Percentiles rank a stretch among this genome's conserved stretches.
These are phyloP conservation scores for Andrena marginata DNA, from an alignment of 2,888 invertebrate genomes.

Conservation along the genomic window DNA sequence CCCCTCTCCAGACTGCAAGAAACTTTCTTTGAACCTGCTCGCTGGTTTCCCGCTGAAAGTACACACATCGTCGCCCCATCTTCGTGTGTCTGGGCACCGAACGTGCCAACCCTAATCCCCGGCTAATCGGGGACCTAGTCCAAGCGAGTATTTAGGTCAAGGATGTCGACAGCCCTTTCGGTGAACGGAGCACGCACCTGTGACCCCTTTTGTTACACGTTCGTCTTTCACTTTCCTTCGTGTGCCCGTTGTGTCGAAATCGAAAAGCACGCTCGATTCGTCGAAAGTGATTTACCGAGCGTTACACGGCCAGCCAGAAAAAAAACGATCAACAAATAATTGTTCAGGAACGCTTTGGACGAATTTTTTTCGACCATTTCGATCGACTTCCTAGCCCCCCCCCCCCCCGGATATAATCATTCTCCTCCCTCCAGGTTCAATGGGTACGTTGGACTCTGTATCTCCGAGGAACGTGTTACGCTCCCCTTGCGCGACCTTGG, in stretches of 20 bases:
- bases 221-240: constrained; percentile 39
- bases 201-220: constrained; percentile 4
- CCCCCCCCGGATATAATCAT: too few relatives aligned
- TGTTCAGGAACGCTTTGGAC: neutral
- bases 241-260: constrained; percentile 13
- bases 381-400: neutral
- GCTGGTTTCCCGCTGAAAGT: constrained; percentile 22
- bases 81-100: neutral
- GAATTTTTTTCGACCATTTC: neutral
- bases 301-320: neutral
- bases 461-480: neutral
- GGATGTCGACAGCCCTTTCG: constrained; percentile 40
- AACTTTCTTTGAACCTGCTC: constrained; percentile 75
- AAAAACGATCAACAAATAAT: too few relatives aligned
- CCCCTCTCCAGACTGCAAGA: constrained; percentile 41
- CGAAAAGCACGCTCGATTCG: neutral
- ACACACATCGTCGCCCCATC: constrained; percentile 15
- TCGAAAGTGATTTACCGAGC: neutral
- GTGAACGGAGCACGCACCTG: constrained; percentile 29
- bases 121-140: constrained; percentile 45
- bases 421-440: neutral
- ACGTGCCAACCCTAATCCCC: constrained; percentile 9
- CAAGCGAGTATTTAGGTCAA: constrained; percentile 41
- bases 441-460: neutral
- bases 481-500: neutral